Percentiles rank a stretch among this genome's conserved stretches.
These are phyloP conservation scores for Tokudaia tokunoshimensis DNA, from an alignment of 2,797 vertebrate species.

Conservation along the genomic window DNA sequence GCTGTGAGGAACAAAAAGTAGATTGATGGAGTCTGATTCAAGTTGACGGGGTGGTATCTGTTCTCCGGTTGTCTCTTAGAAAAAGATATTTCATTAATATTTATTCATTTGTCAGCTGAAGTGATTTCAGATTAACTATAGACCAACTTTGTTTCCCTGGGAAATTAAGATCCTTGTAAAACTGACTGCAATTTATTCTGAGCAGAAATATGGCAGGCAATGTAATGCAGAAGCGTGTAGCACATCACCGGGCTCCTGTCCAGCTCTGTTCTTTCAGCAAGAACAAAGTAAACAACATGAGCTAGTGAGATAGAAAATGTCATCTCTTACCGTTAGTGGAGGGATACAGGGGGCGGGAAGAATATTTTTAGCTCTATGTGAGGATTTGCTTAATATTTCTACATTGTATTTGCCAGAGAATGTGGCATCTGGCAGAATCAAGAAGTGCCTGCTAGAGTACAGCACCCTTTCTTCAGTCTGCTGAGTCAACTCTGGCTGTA, in stretches of 20 bases:
- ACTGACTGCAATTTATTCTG: conserved; percentile 74
- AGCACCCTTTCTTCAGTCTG: not conserved
- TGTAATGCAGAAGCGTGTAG: conserved; percentile 49
- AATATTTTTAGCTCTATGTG: conserved; percentile 75
- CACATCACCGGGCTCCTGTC: conserved; percentile 76
- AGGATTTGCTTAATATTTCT: conserved; percentile 75
- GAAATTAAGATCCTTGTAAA: conserved; percentile 63
- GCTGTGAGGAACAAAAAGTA: not conserved
- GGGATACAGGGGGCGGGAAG: not conserved
- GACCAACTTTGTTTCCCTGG: conserved; percentile 54
- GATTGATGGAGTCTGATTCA: not conserved
- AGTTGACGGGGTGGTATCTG: not conserved
- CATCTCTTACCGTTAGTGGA: conserved; percentile 48
- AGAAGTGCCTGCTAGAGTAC: not conserved
- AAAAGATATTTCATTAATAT: conserved; percentile 31
- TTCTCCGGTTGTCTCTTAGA: conserved; percentile 21
- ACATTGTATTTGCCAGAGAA: conserved; percentile 63
- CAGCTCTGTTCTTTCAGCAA: conserved; percentile 68
- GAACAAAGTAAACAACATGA: conserved; percentile 79
- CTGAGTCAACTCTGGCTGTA: not conserved
- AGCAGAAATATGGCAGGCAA: conserved; percentile 64
- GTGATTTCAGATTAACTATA: conserved; percentile 53
- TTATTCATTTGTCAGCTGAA: conserved; percentile 54
- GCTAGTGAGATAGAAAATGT: conserved; percentile 65
- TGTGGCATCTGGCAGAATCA: not conserved